A percentile compares a stretch with the other conserved stretches of the same genome.
Evolutionary conservation across 2,113 vertebrate species (phyloP).

Genomic region (Marcusenius ussheri): DNA sequence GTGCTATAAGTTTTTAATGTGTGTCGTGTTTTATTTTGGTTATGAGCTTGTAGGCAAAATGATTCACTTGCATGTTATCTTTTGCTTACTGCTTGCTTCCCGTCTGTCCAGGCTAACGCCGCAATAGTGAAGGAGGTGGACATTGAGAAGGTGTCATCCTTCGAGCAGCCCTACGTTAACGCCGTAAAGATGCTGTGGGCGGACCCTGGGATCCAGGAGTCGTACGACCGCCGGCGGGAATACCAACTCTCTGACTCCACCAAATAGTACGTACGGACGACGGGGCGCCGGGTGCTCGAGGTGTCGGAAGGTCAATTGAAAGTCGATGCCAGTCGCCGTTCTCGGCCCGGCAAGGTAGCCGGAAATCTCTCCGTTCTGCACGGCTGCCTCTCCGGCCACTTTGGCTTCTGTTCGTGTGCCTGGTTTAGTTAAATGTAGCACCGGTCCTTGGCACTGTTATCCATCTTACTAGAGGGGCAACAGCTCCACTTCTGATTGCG

Average conservation of each 20-base stretch:
- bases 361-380: background rate
- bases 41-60: background rate
- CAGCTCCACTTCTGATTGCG: background rate
- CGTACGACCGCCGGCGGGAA: slow-evolving; percentile 75
- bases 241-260: slow-evolving; percentile 84
- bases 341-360: background rate
- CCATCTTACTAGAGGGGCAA: background rate
- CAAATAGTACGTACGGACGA: slow-evolving; percentile 64
- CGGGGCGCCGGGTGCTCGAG: background rate
- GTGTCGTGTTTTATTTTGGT: background rate
- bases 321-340: background rate
- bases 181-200: slow-evolving; percentile 72
- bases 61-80: background rate
- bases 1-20: background rate
- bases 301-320: background rate
- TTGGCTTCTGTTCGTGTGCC: background rate
- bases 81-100: background rate
- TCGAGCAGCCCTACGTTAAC: slow-evolving; percentile 53
- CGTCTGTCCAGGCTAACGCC: slow-evolving; percentile 62
- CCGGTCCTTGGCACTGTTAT: background rate
- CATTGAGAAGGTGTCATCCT: slow-evolving; percentile 68
- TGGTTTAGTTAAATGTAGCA: background rate
- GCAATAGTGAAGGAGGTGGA: slow-evolving; percentile 72
- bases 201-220: slow-evolving; percentile 69
- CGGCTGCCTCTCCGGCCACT: background rate